A percentile compares a stretch with the other conserved stretches of the same genome.
These are phyloP conservation scores for Channallabes apus DNA, from an alignment of 2,797 vertebrate species.

Conservation along the genomic window DNA sequence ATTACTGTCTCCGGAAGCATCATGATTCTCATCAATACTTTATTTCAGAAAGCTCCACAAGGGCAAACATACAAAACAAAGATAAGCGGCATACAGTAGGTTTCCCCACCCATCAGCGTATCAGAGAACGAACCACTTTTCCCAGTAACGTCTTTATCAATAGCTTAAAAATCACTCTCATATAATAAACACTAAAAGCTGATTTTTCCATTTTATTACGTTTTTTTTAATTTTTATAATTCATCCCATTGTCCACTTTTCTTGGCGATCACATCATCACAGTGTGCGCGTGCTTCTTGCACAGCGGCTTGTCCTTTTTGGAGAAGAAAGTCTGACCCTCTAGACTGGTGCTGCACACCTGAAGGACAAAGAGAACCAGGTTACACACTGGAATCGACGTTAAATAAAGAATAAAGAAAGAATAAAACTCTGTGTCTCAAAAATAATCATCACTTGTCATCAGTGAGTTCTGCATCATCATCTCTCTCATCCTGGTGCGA, in stretches of 20 bases:
- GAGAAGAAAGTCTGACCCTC: slow-evolving; percentile 96
- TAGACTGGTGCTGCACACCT: slow-evolving; percentile 91
- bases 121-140: neutral
- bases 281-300: slow-evolving; percentile 96
- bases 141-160: slow-evolving; percentile 19
- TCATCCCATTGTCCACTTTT: slow-evolving; percentile 3
- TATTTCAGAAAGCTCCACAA: slow-evolving; percentile 10
- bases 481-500: neutral
- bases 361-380: slow-evolving; percentile 40
- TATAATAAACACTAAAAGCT: slow-evolving; percentile 46
- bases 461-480: neutral
- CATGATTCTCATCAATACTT: slow-evolving; percentile 28
- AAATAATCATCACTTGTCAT: neutral
- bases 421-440: neutral
- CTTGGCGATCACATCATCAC: slow-evolving; percentile 82
- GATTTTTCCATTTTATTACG: slow-evolving; percentile 23
- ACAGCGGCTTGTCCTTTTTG: slow-evolving; percentile 96
- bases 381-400: neutral
- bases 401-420: neutral
- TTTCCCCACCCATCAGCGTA: neutral
- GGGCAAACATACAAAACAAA: slow-evolving; percentile 4
- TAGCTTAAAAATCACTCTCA: slow-evolving; percentile 17
- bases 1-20: slow-evolving; percentile 37
- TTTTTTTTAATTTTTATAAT: slow-evolving; percentile 24
- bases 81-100: neutral